Percentiles rank a stretch among this genome's conserved stretches.
Conservation (phyloP, 2,888 invertebrate species). For the Andrena bicolor region DNA sequence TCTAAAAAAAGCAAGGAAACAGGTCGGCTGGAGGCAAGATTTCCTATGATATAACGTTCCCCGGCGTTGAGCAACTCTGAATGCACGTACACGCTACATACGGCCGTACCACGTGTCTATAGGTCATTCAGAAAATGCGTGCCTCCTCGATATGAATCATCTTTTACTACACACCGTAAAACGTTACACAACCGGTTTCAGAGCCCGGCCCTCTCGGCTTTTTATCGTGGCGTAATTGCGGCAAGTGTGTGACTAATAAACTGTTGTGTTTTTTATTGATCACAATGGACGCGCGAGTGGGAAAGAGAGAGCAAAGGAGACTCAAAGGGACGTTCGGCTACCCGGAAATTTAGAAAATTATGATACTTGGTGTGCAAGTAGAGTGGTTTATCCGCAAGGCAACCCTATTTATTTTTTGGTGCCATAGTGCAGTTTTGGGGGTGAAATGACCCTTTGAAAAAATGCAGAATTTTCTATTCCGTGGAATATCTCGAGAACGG, state of each 20-base stretch:
- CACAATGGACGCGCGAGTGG: not conserved
- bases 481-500: too few species aligned
- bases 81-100: conserved; percentile 16
- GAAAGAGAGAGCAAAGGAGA: not conserved
- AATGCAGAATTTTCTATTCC: too few species aligned
- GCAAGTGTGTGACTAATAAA: conserved; percentile 18
- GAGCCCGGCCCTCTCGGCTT: conserved; percentile 14
- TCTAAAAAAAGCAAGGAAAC: conserved; percentile 38
- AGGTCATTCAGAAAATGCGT: conserved; percentile 70
- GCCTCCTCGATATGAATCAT: conserved; percentile 63
- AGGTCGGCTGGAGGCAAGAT: conserved; percentile 36
- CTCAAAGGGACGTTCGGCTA: not conserved
- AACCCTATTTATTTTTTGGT: too few species aligned
- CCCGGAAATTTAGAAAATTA: too few species aligned
- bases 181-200: conserved; percentile 50
- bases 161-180: conserved; percentile 62
- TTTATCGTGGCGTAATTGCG: conserved; percentile 37
- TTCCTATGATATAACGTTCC: conserved; percentile 40
- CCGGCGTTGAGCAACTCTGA: conserved; percentile 47
- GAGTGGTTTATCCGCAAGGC: too few species aligned
- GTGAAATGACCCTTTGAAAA: too few species aligned
- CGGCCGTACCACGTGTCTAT: conserved; percentile 52
- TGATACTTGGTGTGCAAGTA: too few species aligned
- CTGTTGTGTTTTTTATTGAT: conserved; percentile 6
- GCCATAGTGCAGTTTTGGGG: too few species aligned